A percentile compares a stretch with the other conserved stretches of the same genome.
These are phyloP conservation scores for Steatocranus sp. DNA, from an alignment of 2,797 vertebrate species.

Conservation along the genomic window DNA sequence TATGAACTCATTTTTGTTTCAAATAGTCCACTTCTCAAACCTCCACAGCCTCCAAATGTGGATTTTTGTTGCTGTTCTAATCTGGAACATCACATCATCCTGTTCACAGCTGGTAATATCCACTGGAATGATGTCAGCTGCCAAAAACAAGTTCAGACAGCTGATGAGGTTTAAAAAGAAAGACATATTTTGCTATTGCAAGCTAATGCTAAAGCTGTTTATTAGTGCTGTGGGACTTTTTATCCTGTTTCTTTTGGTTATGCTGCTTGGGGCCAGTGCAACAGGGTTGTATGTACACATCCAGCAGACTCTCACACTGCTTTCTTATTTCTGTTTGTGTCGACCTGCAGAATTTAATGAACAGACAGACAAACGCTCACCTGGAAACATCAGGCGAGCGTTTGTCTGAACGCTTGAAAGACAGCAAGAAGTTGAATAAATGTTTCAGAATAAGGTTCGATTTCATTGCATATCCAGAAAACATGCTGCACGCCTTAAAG, in stretches of 20 bases:
- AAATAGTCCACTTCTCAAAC: not conserved
- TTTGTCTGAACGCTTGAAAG: not conserved
- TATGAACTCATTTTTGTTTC: not conserved
- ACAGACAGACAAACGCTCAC: not conserved
- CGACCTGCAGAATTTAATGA: not conserved
- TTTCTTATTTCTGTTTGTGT: not conserved
- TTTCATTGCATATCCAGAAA: not conserved
- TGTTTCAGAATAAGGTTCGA: not conserved
- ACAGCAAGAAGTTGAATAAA: not conserved
- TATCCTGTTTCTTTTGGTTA: fast-evolving
- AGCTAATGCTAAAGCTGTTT: not conserved
- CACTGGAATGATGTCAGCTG: not conserved
- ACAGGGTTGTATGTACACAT: not conserved
- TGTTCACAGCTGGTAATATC: not conserved
- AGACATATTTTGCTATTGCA: not conserved
- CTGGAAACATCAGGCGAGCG: fast-evolving
- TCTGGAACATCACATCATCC: not conserved
- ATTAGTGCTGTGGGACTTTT: not conserved
- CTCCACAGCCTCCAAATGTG: not conserved
- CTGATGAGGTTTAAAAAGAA: not conserved
- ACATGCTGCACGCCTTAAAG: not conserved
- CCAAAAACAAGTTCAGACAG: not conserved
- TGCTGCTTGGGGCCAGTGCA: not conserved
- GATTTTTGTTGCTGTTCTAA: not conserved
- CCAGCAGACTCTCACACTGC: not conserved